Evolutionary conservation across 2,888 invertebrate species (phyloP).

Genomic region (Drosophila lacicola): DNA sequence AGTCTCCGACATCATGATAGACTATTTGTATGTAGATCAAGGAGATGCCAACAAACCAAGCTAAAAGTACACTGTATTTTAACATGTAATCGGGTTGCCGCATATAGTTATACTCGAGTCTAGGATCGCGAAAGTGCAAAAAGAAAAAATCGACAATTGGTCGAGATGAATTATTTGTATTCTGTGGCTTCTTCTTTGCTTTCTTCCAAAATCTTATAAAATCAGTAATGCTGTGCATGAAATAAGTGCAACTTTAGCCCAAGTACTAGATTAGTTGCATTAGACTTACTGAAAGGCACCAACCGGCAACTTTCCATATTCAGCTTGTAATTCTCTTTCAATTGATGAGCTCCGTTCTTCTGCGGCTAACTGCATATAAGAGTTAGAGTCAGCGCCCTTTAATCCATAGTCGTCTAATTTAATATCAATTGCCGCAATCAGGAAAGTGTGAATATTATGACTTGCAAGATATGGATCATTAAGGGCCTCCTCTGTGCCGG

Average conservation of each 20-base stretch:
- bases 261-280: neutral
- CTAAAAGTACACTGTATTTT: constrained; percentile 90
- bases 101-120: constrained; percentile 90
- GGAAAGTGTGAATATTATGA: constrained; percentile 91
- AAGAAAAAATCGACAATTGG: constrained; percentile 84
- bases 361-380: too few relatives aligned
- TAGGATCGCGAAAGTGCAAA: constrained; percentile 87
- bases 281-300: constrained; percentile 89
- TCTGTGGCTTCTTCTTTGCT: neutral
- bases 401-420: too few relatives aligned
- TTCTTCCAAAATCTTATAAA: neutral
- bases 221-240: neutral
- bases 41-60: constrained; percentile 87
- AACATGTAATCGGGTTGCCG: constrained; percentile 92
- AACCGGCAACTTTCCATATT: constrained; percentile 92
- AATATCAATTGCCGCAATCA: constrained; percentile 86
- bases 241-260: neutral
- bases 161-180: neutral
- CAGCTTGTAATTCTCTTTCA: constrained; percentile 68
- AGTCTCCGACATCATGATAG: accelerated
- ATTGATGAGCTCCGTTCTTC: too few relatives aligned
- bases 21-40: constrained; percentile 86
- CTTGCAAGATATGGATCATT: constrained; percentile 89
- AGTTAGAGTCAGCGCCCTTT: too few relatives aligned
- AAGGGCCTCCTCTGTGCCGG: constrained; percentile 82